Conservation (phyloP, 2,888 invertebrate genomes). For the Graphium colonna region DNA sequence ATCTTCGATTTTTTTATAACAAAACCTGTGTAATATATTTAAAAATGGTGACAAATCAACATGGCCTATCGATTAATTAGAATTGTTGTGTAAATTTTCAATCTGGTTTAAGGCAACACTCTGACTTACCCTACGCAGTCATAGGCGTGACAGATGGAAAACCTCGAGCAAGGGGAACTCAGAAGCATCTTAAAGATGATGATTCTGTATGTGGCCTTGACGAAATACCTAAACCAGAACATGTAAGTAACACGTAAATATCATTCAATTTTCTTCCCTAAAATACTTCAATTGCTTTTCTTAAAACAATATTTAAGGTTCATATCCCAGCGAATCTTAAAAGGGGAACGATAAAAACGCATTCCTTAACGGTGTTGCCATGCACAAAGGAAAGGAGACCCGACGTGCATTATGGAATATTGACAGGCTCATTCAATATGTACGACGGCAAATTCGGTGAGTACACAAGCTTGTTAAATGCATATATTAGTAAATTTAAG, state of each 20-base stretch:
- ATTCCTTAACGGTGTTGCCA: slow-evolving; percentile 63
- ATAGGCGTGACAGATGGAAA: slow-evolving; percentile 47
- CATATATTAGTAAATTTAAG: too few species aligned
- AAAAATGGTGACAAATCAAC: too few species aligned
- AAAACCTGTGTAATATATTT: too few species aligned
- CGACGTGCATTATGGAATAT: slow-evolving; percentile 62
- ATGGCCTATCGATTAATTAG: too few species aligned
- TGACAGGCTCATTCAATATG: slow-evolving; percentile 67
- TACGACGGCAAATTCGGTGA: slow-evolving; percentile 62
- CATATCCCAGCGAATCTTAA: slow-evolving; percentile 54
- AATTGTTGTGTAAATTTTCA: not conserved
- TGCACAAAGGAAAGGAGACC: slow-evolving; percentile 59
- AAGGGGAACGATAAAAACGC: slow-evolving; percentile 58
- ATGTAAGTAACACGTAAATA: slow-evolving; percentile 41
- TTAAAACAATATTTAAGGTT: too few species aligned
- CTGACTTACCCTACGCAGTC: slow-evolving; percentile 33
- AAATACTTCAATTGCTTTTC: too few species aligned
- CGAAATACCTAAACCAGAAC: slow-evolving; percentile 62
- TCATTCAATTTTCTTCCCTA: not conserved
- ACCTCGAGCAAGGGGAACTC: slow-evolving; percentile 43
- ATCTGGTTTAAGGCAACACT: slow-evolving; percentile 25
- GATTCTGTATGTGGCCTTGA: slow-evolving; percentile 59
- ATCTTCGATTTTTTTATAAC: too few species aligned
- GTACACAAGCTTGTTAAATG: slow-evolving; percentile 25
- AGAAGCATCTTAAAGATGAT: slow-evolving; percentile 43